A percentile compares a stretch with the other conserved stretches of the same genome.
These are phyloP conservation scores for Polyodon spathula DNA, from an alignment of 2,113 vertebrate species.

Conservation along the genomic window DNA sequence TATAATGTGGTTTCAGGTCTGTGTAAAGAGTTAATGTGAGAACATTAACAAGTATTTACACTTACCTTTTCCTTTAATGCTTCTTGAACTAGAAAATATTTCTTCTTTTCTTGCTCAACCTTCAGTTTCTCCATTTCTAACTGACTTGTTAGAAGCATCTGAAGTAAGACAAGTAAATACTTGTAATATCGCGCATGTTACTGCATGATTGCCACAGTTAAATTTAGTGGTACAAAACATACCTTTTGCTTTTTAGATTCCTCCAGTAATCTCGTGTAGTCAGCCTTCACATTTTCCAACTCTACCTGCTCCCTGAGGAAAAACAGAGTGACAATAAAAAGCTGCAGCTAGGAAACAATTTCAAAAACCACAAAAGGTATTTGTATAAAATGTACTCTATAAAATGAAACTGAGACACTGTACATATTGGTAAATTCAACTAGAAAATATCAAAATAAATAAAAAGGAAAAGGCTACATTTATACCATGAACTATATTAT, in stretches of 20 bases:
- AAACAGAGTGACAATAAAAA: constrained; percentile 16
- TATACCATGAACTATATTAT: no score
- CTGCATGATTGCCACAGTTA: not conserved
- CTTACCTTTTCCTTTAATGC: constrained; percentile 85
- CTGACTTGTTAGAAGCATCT: constrained; percentile 79
- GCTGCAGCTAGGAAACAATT: no score
- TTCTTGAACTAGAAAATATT: constrained; percentile 80
- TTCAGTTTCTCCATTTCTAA: constrained; percentile 98
- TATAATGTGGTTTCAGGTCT: no score
- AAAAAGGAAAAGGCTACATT: no score
- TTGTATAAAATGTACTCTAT: no score
- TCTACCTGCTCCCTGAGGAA: constrained; percentile 72
- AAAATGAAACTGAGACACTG: no score
- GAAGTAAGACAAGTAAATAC: not conserved
- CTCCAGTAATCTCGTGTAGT: constrained; percentile 73
- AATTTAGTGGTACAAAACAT: constrained; percentile 7
- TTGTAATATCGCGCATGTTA: constrained; percentile 1
- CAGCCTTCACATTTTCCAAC: constrained; percentile 78
- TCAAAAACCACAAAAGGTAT: constrained; percentile 26
- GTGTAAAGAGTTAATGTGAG: no score
- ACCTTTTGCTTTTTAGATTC: constrained; percentile 94
- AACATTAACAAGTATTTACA: not conserved
- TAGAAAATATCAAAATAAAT: no score
- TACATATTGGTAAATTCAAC: no score
- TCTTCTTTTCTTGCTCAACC: constrained; percentile 95